A percentile compares a stretch with the other conserved stretches of the same genome.
Conservation (phyloP, 35 echinoderm and acorn worm genomes). For the Heliocidaris tuberculata region DNA sequence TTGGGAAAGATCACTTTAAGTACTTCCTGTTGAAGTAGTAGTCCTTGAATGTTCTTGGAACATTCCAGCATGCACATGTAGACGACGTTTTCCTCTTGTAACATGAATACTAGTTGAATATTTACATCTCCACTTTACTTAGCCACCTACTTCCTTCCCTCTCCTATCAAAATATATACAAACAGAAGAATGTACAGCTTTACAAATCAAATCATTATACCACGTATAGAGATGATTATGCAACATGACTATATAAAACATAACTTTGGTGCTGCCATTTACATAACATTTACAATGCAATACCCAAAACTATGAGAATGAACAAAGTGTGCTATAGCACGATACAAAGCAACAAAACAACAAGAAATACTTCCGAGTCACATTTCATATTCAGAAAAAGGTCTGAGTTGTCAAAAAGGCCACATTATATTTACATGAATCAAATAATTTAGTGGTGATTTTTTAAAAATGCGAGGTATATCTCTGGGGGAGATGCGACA, state of each 20-base stretch:
- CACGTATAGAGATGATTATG: not conserved
- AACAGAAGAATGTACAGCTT: not conserved
- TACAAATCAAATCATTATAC: constrained; percentile 4
- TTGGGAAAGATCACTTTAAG: not conserved
- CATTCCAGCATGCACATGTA: not conserved
- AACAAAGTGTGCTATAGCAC: no score
- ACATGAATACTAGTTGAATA: not conserved
- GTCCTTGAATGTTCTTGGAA: not conserved
- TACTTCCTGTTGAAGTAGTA: not conserved
- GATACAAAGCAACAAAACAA: not conserved
- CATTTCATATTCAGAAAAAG: not conserved
- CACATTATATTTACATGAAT: constrained; percentile 10
- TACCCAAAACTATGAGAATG: no score
- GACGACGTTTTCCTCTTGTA: not conserved
- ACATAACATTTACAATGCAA: not conserved
- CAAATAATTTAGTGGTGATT: not conserved
- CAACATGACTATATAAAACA: not conserved
- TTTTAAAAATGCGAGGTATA: not conserved
- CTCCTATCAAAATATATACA: not conserved
- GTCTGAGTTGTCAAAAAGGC: not conserved
- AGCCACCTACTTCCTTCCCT: not conserved
- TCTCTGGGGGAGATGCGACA: not conserved
- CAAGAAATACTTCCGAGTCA: not conserved
- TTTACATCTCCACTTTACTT: not conserved
- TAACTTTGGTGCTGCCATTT: not conserved